phyloP scores from a whole-genome alignment of 2,888 invertebrate species.

The Tetheella fluctuosa region DNA sequence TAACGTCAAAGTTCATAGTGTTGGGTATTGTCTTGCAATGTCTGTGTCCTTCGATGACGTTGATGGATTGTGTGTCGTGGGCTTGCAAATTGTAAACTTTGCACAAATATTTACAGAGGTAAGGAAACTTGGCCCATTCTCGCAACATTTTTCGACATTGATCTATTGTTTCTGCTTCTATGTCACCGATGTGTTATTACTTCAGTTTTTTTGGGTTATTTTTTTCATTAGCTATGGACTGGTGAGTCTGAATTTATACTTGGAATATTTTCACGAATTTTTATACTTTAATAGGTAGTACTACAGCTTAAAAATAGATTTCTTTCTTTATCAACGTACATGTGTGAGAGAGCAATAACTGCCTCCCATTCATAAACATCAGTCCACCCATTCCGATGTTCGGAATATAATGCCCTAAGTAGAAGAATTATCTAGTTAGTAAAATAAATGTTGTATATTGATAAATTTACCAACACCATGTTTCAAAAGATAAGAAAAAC shows the following conservation, averaged over 20 bases:
- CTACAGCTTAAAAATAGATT: too few species aligned
- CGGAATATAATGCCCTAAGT: too few species aligned
- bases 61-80: constrained; percentile 60
- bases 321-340: too few species aligned
- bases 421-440: too few species aligned
- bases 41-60: constrained; percentile 47
- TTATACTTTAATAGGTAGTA: too few species aligned
- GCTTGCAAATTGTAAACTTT: constrained; percentile 62
- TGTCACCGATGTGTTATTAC: constrained; percentile 7
- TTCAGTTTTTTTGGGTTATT: not conserved
- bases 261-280: too few species aligned
- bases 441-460: too few species aligned
- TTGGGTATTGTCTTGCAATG: constrained; percentile 41
- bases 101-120: constrained; percentile 60
- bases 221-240: too few species aligned
- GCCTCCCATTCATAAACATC: too few species aligned
- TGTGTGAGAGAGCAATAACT: too few species aligned
- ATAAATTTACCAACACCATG: not conserved
- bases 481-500: not conserved
- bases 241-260: too few species aligned
- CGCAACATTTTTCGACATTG: constrained; percentile 52
- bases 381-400: too few species aligned
- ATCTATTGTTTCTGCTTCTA: constrained; percentile 42
- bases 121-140: constrained; percentile 33
- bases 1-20: constrained; percentile 48